Conservation (phyloP, 2,113 vertebrate genomes). For the Cinclus mexicanus region DNA sequence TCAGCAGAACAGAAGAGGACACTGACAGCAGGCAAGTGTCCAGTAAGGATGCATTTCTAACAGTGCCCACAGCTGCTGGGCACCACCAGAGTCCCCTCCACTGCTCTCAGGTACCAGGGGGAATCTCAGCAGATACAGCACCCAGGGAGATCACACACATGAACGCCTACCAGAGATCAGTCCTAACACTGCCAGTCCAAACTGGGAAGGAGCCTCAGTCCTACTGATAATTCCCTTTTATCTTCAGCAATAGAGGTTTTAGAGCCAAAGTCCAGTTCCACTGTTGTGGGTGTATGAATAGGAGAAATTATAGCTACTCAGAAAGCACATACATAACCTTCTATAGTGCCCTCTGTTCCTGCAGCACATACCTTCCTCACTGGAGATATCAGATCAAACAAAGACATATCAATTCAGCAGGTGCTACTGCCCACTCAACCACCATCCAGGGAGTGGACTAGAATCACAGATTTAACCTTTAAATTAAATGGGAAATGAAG, state of each 20-base stretch:
- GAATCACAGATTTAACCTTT: neutral
- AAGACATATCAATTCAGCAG: neutral
- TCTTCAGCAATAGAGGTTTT: neutral
- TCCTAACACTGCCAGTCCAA: neutral
- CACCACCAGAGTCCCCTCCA: neutral
- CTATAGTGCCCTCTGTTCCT: neutral
- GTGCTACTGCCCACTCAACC: neutral
- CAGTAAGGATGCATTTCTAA: neutral
- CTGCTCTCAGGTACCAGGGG: neutral
- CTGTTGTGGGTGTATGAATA: neutral
- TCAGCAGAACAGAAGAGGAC: neutral
- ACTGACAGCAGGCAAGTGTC: accelerated
- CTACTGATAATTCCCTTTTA: neutral
- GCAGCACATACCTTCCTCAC: neutral
- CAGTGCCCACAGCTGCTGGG: neutral
- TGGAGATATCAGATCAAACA: neutral
- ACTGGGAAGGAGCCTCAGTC: neutral
- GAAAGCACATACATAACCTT: neutral
- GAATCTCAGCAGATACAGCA: neutral
- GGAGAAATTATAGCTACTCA: neutral
- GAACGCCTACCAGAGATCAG: neutral
- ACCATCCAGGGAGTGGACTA: neutral
- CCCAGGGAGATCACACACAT: neutral
- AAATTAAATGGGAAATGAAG: neutral
- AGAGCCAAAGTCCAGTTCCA: neutral